These are phyloP conservation scores for Phoxinus phoxinus DNA, from an alignment of 2,113 vertebrate genomes.

Conservation along the genomic window DNA sequence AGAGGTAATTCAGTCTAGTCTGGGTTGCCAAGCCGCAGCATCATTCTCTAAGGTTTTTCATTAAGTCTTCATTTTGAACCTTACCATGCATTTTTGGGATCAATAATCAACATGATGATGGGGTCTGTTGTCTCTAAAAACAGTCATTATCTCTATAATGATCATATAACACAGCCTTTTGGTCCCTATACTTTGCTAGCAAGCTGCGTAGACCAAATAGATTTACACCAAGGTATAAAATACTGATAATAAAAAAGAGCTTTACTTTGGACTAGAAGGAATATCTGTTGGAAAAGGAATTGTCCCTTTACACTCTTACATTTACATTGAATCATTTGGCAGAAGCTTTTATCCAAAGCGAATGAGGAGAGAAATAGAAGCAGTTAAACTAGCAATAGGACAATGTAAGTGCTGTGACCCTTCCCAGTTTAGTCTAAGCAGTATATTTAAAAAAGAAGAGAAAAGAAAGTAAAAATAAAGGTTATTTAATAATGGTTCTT, in stretches of 20 bases:
- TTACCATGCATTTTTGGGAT: neutral
- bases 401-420: too few species aligned
- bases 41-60: neutral
- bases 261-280: neutral
- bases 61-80: neutral
- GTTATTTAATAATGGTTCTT: too few species aligned
- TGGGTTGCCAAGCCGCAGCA: neutral
- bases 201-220: neutral
- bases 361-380: too few species aligned
- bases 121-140: conserved; percentile 30
- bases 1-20: neutral
- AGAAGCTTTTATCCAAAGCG: too few species aligned
- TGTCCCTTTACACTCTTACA: neutral
- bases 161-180: neutral
- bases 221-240: neutral
- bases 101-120: conserved; percentile 29
- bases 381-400: too few species aligned
- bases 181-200: neutral
- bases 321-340: too few species aligned
- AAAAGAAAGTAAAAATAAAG: too few species aligned
- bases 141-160: conserved; percentile 30
- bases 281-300: too few species aligned
- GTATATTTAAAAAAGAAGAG: too few species aligned
- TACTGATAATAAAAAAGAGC: neutral
- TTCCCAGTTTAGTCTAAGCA: too few species aligned